These are phyloP conservation scores for Hylaeus volcanicus DNA, from an alignment of 1,140 invertebrate species.

Conservation along the genomic window DNA sequence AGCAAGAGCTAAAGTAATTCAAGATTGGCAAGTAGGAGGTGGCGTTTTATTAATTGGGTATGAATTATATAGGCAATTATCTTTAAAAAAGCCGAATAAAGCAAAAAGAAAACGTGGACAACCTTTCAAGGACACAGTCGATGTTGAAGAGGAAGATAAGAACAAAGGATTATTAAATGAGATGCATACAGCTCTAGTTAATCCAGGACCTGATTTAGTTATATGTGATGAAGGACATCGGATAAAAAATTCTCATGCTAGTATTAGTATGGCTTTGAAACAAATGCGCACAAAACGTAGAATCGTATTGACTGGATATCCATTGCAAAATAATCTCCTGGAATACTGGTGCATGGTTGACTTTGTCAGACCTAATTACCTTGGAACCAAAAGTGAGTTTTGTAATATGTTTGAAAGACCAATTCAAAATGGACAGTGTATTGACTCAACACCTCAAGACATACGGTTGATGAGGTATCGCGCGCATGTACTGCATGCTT, in stretches of 20 bases:
- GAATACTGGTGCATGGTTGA: slow-evolving; percentile 99
- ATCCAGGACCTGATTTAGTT: slow-evolving; percentile 95
- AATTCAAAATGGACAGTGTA: slow-evolving; percentile 96
- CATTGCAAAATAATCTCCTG: slow-evolving; percentile 96
- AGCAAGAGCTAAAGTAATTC: slow-evolving; percentile 88
- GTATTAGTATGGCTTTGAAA: slow-evolving; percentile 94
- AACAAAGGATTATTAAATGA: slow-evolving; percentile 93
- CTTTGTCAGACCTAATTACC: slow-evolving; percentile 95
- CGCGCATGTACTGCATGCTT: slow-evolving; percentile 93
- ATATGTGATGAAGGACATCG: slow-evolving; percentile 98
- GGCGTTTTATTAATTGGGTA: slow-evolving; percentile 99
- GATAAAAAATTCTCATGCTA: slow-evolving; percentile 97
- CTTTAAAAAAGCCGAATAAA: slow-evolving; percentile 85
- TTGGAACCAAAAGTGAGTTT: slow-evolving; percentile 96
- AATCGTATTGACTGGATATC: slow-evolving; percentile 96
- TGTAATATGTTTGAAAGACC: slow-evolving; percentile 97
- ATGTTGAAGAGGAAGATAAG: slow-evolving; percentile 87
- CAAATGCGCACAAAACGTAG: slow-evolving; percentile 94
- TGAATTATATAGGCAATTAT: slow-evolving; percentile 95
- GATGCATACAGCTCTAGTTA: slow-evolving; percentile 92
- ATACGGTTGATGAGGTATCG: slow-evolving; percentile 93
- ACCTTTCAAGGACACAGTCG: slow-evolving; percentile 75
- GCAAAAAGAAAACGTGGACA: slow-evolving; percentile 77
- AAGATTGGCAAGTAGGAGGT: slow-evolving; percentile 92
- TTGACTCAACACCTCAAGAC: slow-evolving; percentile 94